Evolutionary conservation across 2,113 vertebrate species (phyloP), one percentile per base, ranked within the genome.

Genomic region (Nettapus auritus): DNA sequence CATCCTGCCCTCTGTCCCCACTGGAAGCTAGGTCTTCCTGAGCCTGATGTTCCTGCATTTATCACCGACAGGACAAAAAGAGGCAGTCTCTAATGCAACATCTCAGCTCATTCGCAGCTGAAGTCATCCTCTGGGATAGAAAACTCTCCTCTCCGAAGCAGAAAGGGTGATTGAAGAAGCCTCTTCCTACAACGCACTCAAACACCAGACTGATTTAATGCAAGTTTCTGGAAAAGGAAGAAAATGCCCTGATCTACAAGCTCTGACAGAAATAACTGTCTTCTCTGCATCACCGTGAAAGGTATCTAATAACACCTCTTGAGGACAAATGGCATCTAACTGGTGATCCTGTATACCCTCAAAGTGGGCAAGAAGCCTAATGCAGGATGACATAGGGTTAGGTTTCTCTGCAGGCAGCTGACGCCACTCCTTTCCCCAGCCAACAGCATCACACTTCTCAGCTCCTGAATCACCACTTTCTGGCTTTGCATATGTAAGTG

Each of bases 71-170:
- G 33, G 26, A 28, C 40, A 79, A 62, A 88, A 84, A 63, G 36
- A 55, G 4, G 8, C 36, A 86, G 12, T 0, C 1, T 6, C 20
- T 60, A 34, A 56, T 31, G 9, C 0, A 5, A 11, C 68, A 46
- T 38, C 21, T 74, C n/a, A 28, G 8, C 33, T 81, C 29, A 67
- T 56, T 77, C 55, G 70, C 50, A 29, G 56, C 42, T 46, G 23
- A 80, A 82, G n/a, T 69, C 4, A 25, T 13, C 9, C 44, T 36
- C 52, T 34, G 19, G 21, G 50, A 70, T 46, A 36, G 36, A 84
- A 55, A 83, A 11, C 44, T 79, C 68, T 50, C 29, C n/a, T 46
- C 36, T 59, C 69, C 46, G 56, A 73, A 86, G 48, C 63, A 88
- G 56, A 83, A 83, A 78, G 11, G 28, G 25, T 50, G 36, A 31